Percentiles rank a stretch among this genome's conserved stretches.
Conservation (phyloP, 1,140 invertebrate species). For the Caenorhabditis brenneri region DNA sequence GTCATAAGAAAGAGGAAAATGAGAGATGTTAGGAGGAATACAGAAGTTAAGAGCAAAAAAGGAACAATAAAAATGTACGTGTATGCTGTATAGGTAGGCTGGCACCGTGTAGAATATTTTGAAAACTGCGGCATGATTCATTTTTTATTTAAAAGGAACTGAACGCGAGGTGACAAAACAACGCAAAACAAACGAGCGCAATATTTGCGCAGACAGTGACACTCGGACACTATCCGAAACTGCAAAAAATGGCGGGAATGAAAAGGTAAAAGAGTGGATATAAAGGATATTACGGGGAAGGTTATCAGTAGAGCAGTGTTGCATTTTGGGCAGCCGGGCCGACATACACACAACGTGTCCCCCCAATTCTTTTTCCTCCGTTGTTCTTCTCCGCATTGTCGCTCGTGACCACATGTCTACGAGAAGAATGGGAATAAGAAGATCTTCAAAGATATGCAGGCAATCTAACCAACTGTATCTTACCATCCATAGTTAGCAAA, state of each 20-base stretch:
- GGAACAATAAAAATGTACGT: not conserved
- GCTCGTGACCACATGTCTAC: not conserved
- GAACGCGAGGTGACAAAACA: constrained; percentile 2
- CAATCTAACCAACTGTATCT: not conserved
- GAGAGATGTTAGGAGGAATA: too few species aligned
- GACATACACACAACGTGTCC: constrained; percentile 1
- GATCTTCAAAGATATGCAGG: constrained; percentile 22
- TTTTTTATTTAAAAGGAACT: not conserved
- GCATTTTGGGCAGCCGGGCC: not conserved
- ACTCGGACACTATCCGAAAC: not conserved
- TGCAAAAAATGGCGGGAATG: constrained; percentile 21
- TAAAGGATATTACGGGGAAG: not conserved
- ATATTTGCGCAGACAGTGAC: not conserved
- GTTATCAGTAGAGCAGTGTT: constrained; percentile 42
- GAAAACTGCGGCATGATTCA: not conserved
- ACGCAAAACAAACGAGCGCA: not conserved
- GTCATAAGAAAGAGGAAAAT: not conserved
- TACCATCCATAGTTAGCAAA: not conserved
- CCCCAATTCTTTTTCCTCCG: not conserved
- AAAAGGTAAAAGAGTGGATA: not conserved
- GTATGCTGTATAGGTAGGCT: too few species aligned
- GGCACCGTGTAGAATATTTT: not conserved
- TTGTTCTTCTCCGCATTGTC: constrained; percentile 6
- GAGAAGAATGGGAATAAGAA: not conserved
- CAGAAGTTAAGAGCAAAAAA: too few species aligned